Conservation (phyloP, 92 coral and sea anemone genomes). For the Parazoanthus atlanticus region DNA sequence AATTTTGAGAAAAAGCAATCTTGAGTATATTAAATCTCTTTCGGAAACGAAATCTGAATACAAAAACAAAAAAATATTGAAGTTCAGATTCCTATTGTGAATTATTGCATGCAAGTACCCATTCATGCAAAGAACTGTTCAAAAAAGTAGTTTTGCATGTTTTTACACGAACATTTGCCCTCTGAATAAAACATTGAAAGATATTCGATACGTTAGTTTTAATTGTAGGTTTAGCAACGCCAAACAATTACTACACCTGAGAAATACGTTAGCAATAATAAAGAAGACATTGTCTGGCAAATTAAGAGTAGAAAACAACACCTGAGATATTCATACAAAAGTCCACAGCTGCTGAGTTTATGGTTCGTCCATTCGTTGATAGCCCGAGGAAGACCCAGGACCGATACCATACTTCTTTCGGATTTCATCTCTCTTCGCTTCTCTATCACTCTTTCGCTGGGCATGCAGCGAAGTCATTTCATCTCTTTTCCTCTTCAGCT, state of each 20-base stretch:
- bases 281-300: not conserved
- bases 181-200: not conserved
- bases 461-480: constrained; percentile 85
- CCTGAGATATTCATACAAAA: not conserved
- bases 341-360: constrained; percentile 2
- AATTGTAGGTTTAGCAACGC: not conserved
- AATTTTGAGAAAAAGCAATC: not conserved
- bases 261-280: not conserved
- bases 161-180: constrained; percentile 2
- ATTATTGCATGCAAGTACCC: not conserved
- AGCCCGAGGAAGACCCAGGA: constrained; percentile 79
- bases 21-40: not conserved
- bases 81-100: not conserved
- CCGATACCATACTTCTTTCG: constrained; percentile 95
- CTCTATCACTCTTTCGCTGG: constrained; percentile 89
- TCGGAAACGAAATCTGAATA: not conserved
- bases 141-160: constrained; percentile 14
- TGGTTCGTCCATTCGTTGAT: constrained; percentile 78
- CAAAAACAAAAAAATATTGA: not conserved
- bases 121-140: constrained; percentile 28
- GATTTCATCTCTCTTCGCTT: constrained; percentile 82
- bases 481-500: constrained; percentile 83
- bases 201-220: not conserved
- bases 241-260: not conserved
- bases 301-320: not conserved